Conservation (phyloP, 35 echinoderm and acorn worm species). For the Anneissia japonica region DNA sequence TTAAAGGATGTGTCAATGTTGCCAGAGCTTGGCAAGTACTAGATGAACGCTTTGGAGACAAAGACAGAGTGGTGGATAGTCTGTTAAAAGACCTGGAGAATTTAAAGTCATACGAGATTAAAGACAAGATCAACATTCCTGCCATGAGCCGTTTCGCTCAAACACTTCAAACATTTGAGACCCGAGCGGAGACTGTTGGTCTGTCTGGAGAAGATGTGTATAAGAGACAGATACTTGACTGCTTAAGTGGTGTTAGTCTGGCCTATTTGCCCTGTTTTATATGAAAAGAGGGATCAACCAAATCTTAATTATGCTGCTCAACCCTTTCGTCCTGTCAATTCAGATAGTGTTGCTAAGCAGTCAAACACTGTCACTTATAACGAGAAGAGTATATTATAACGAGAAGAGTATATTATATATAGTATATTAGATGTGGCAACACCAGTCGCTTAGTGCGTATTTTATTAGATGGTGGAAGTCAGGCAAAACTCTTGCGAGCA, state of each 20-base stretch:
- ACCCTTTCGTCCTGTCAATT: conserved; percentile 23
- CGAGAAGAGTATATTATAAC: too few species aligned
- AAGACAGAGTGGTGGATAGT: conserved; percentile 48
- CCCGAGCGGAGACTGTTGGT: conserved; percentile 41
- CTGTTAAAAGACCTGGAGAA: conserved; percentile 50
- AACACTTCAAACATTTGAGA: conserved; percentile 49
- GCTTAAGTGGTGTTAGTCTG: too few species aligned
- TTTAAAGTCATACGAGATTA: conserved; percentile 48
- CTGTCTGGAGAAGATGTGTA: conserved; percentile 48
- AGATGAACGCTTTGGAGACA: conserved; percentile 48
- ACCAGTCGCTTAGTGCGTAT: conserved; percentile 42
- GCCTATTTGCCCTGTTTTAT: conserved; percentile 54
- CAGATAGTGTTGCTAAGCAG: conserved; percentile 20
- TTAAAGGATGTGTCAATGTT: conserved; percentile 45
- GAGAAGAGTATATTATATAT: too few species aligned
- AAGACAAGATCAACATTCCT: conserved; percentile 23
- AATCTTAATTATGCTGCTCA: background rate
- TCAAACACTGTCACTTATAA: background rate
- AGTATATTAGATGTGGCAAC: conserved; percentile 37
- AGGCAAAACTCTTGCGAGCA: conserved; percentile 50
- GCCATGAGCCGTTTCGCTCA: conserved; percentile 44
- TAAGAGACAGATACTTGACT: conserved; percentile 44
- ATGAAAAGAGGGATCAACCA: conserved; percentile 34
- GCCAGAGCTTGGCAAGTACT: conserved; percentile 47
- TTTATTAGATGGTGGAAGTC: conserved; percentile 61